Conservation (phyloP, 2,888 invertebrate genomes). For the Stenotaenia linearis region DNA sequence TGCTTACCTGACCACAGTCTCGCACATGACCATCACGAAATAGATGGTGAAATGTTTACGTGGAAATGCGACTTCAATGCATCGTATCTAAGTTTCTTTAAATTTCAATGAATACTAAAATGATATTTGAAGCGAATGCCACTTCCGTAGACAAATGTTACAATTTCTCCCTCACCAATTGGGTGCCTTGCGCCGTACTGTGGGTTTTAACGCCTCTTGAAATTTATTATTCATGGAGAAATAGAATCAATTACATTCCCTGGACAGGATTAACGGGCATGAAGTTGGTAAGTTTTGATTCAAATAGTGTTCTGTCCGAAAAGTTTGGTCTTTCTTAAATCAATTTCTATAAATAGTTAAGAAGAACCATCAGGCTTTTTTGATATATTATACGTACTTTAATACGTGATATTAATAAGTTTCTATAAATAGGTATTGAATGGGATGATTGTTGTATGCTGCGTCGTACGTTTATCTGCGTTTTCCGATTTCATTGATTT, state of each 20-base stretch:
- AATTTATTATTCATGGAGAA: not conserved
- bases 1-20: not conserved
- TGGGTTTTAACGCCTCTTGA: not conserved
- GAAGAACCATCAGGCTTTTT: too few species aligned
- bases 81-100: too few species aligned
- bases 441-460: not conserved
- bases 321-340: too few species aligned
- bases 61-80: not conserved
- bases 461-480: not conserved
- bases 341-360: too few species aligned
- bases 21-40: not conserved
- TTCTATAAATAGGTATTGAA: not conserved
- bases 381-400: not conserved
- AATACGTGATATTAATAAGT: not conserved
- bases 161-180: not conserved
- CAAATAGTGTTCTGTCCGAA: too few species aligned
- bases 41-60: not conserved
- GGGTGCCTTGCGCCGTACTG: not conserved
- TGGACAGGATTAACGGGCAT: slow-evolving; percentile 13
- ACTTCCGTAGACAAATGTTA: not conserved
- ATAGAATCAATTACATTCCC: not conserved
- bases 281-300: too few species aligned
- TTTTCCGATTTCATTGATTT: not conserved
- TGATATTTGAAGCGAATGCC: not conserved
- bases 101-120: too few species aligned